Evolutionary conservation across 1,140 invertebrate genomes (phyloP), one percentile per base, ranked within the genome.

Genomic region (Yoshiicerus persimilis): DNA sequence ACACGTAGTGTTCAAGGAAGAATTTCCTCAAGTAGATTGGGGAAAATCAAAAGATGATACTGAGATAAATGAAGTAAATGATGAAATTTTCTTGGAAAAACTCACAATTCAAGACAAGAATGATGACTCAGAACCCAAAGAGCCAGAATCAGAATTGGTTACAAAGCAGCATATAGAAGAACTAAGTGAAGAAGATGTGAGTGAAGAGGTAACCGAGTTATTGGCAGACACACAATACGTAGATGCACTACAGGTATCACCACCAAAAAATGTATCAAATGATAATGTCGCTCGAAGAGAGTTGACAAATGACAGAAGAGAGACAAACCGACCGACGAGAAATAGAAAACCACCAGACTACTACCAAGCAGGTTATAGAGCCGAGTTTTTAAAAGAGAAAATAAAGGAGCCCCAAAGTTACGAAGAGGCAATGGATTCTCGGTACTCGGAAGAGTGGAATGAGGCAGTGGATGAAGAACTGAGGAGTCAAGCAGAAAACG

Each of bases 361-460:
- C 3, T 34, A 34, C 13, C 62, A 47, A 70, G 36, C n/a, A 3
- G n/a, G 36, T 38, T 32, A 16, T 11, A 25, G 2, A 4, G 47
- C 34, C 34, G 30, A 11, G 39, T 23, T 1, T 66, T 10, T 23
- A 1, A 4, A 3, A 66, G 9, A 23, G 3, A 1, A n/a, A 4
- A 23, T n/a, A n/a, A n/a, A 38, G 38, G 86, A 87, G 20, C 64
- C 70, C 1, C 13, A 4, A 23, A 16, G 3, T 6, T 87, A 25
- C 66, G n/a, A 91, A 30, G 92, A 93, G 88, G 92, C 93, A 47
- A 62, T 93, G 27, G 86, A 47, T 66, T 85, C 62, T 86, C n/a
- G 32, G 75, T 91, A 93, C 38, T 10, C 32, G 23, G n/a, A 90
- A 8, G 39, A 91, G 38, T 91, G 89, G 90, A 30, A 11, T 25